Evolutionary conservation across 2,113 vertebrate species (phyloP), one percentile per base, ranked within the genome.

Genomic region (Psittacus erithacus): DNA sequence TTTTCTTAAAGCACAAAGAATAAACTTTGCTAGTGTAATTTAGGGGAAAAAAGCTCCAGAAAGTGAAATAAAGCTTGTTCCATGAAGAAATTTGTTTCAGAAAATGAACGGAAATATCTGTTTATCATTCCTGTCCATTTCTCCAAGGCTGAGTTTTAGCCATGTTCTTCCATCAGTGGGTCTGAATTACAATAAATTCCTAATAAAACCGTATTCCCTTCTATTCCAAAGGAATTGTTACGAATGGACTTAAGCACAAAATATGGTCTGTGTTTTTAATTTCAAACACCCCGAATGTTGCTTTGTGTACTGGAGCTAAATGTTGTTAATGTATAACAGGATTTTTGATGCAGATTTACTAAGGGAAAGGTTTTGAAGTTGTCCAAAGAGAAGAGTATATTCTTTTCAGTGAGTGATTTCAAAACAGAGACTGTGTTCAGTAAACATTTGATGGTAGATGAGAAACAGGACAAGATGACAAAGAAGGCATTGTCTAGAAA

Each of bases 391-490:
- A 71, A 65, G 7, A 19, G 50, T 64, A 78, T 78, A 33, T 70
- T 63, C 12, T 74, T 81, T 41, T 71, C 43, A 38, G 33, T 82
- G 23, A 55, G 17, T 76, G 18, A 69, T 60, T 82, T 91, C 70
- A 73, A 52, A 88, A 76, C 82, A 49, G 28, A 15, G 3, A 18
- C 65, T 87, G 50, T 89, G 35, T 82, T 90, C 77, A 65, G 44
- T 77, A 91, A 83, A 77, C 81, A 65, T 79, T 82, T 69, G 44
- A 73, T 82, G 33, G 29, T 92, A 39, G 24, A 78, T 0, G 0
- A 88, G 46, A 86, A 91, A 50, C n/a, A 82, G 67, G 62, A 89
- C 11, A 35, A 76, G 57, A 55, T 93, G 65, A 97, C 84, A 95
- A 94, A 76, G 82, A 31, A 47, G 29, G 24, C 62, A 80, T 92